These are phyloP conservation scores for Ganaspis sp. DNA, from an alignment of 1,140 invertebrate species.

Conservation along the genomic window DNA sequence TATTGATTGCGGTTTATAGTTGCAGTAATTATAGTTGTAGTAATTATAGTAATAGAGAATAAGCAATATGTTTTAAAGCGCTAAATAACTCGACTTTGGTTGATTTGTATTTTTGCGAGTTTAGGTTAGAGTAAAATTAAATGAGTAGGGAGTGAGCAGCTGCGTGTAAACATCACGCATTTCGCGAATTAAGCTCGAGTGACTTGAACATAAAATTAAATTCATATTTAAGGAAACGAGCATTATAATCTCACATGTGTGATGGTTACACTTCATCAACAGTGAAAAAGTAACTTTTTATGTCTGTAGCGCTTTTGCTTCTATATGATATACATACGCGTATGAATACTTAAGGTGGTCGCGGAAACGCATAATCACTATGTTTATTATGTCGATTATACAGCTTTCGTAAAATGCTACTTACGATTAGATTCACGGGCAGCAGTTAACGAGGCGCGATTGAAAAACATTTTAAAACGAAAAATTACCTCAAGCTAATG, in stretches of 20 bases:
- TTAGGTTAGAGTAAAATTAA: background rate
- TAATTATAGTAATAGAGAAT: too few species aligned
- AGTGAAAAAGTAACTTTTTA: background rate
- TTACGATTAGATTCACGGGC: conserved; percentile 52
- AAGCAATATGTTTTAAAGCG: too few species aligned
- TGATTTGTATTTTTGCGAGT: background rate
- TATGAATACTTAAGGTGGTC: conserved; percentile 35
- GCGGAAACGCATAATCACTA: conserved; percentile 53
- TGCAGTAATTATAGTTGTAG: too few species aligned
- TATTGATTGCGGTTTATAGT: too few species aligned
- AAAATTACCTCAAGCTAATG: background rate
- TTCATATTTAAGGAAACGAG: background rate
- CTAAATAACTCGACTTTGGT: too few species aligned
- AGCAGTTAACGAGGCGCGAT: conserved; percentile 52
- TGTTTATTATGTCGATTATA: conserved; percentile 49
- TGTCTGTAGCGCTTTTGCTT: background rate
- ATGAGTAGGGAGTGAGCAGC: background rate
- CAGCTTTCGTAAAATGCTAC: conserved; percentile 39
- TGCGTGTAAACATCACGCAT: conserved; percentile 16
- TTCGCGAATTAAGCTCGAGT: background rate
- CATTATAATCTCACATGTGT: background rate
- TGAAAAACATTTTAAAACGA: conserved; percentile 40
- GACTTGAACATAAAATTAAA: conserved; percentile 13
- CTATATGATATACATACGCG: background rate
- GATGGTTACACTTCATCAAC: background rate